Evolutionary conservation across 1,140 invertebrate genomes (phyloP), one percentile per base, ranked within the genome.

Genomic region (Samia ricini): DNA sequence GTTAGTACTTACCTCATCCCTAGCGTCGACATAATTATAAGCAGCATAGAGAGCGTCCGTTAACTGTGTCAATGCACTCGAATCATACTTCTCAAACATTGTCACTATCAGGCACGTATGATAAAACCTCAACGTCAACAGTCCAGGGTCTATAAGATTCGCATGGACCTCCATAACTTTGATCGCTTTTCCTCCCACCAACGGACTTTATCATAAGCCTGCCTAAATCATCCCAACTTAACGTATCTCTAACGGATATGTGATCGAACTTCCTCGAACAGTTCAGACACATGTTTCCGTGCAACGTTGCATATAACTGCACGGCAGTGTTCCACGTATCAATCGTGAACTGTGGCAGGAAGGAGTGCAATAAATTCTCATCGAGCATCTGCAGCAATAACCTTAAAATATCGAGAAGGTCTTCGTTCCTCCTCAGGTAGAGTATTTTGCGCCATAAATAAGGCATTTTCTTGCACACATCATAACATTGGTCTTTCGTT

Each of bases 381-480:
- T 91, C 90, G 4, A 91, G 71, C 81, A 91, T 91, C 72, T 91
- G 90, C 5, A 91, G 62, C 12, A 91, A 77, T 63, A 91, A 74
- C 59, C 85, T 80, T 50, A 91, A 68, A 23, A 91, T 77, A 59
- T 90, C 91, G 24, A 89, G 52, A 18, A 91, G 76, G 65, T 91
- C 90, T 67, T 91, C 90, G 22, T 90, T 91, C 19, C 88, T 79
- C 63, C 89, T 66, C 51, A 91, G 71, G 58, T 90, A 86, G 12
- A 91, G 73, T 56, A 91, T 91, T 60, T 91, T 91, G 24, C 83
- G 77, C 93, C 92, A 94, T 71, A 93, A 88, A 66, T 91, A 92
- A 33, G 93, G 92, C 86, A 93, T 91, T 66, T 88, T 85, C 63
- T 92, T 91, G 67, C 92, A 93, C 23, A 93, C 78, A 59, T 91